A percentile compares a stretch with the other conserved stretches of the same genome.
These are phyloP conservation scores for Eurypyga helias DNA, from an alignment of 2,113 vertebrate species.

Conservation along the genomic window DNA sequence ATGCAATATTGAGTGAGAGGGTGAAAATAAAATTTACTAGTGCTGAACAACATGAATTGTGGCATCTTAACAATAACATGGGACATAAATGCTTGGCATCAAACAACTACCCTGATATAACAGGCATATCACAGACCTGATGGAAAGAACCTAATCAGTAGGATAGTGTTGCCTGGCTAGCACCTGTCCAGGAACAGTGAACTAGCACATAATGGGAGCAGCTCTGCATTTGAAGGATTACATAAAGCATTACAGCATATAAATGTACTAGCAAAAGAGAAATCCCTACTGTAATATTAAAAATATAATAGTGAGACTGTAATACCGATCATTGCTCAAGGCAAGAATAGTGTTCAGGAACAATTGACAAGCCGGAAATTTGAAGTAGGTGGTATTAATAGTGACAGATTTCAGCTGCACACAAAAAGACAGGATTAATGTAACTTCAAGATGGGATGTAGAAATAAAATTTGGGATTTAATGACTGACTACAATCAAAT, in stretches of 20 bases:
- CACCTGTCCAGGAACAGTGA: neutral
- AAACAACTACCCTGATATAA: neutral
- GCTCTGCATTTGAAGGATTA: neutral
- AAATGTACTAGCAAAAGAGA: neutral
- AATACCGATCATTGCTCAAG: neutral
- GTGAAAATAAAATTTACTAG: neutral
- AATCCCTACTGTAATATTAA: neutral
- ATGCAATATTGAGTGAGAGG: fast-evolving
- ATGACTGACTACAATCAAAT: neutral
- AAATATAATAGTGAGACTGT: neutral
- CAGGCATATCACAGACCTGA: neutral
- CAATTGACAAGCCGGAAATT: neutral
- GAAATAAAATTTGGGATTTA: neutral
- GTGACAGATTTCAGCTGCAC: neutral
- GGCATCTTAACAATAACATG: neutral
- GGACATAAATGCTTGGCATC: neutral
- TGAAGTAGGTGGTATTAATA: neutral
- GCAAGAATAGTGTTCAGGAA: neutral
- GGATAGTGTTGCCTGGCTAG: neutral
- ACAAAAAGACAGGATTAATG: neutral
- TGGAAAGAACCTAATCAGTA: neutral
- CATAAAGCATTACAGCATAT: neutral
- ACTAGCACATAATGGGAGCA: neutral
- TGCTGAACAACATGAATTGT: neutral
- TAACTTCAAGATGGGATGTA: too few relatives aligned